These are phyloP conservation scores for Tachycineta bicolor DNA, from an alignment of 2,113 vertebrate genomes.

Conservation along the genomic window DNA sequence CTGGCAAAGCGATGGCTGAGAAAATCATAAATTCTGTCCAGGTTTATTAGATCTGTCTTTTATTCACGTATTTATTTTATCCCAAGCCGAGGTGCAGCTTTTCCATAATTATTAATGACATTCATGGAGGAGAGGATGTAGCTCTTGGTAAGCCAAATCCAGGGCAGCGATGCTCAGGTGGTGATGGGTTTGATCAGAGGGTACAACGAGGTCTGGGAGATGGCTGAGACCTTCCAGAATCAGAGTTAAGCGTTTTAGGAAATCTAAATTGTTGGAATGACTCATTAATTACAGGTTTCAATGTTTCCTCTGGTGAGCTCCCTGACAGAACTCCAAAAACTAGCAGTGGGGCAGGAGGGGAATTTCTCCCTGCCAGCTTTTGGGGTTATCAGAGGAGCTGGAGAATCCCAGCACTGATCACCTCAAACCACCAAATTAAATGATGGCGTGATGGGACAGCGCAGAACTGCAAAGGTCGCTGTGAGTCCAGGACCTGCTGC, in stretches of 20 bases:
- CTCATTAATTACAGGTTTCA: not conserved
- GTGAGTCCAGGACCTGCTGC: not conserved
- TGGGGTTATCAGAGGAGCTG: not conserved
- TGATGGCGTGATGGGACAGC: accelerated
- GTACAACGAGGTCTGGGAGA: not conserved
- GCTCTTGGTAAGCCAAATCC: not conserved
- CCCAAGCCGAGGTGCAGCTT: not conserved
- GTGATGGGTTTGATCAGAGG: not conserved
- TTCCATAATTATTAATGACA: slow-evolving; percentile 15
- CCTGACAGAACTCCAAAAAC: not conserved
- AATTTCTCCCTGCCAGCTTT: not conserved
- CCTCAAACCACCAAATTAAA: not conserved
- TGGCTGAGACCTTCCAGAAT: not conserved
- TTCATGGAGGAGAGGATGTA: not conserved
- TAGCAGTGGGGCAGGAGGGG: not conserved
- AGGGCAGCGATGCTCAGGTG: too few relatives aligned
- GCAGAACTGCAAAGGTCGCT: not conserved
- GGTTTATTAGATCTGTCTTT: slow-evolving; percentile 79
- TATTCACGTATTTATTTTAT: slow-evolving; percentile 73
- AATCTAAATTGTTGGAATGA: not conserved
- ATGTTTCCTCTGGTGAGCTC: accelerated
- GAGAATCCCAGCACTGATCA: not conserved
- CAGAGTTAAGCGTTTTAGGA: not conserved
- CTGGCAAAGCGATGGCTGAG: slow-evolving; percentile 59
- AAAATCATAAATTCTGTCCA: slow-evolving; percentile 76